These are phyloP conservation scores for Maccullochella peelii DNA, from an alignment of 2,113 vertebrate genomes.

Conservation along the genomic window DNA sequence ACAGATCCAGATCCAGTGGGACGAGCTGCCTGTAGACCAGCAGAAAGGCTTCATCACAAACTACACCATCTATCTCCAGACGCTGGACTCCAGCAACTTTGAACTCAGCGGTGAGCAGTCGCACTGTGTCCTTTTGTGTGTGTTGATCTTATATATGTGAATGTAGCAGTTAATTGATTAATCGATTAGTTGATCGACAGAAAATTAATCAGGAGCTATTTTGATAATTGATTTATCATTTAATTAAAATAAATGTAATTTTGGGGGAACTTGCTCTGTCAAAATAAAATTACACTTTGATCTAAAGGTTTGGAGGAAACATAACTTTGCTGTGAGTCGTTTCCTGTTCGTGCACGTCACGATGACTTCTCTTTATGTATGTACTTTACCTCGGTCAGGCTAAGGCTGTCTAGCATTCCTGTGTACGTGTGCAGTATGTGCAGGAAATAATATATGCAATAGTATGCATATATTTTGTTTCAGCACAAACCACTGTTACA, in stretches of 20 bases:
- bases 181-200: neutral
- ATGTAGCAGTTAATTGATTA: neutral
- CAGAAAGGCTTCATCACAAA: slow-evolving; percentile 80
- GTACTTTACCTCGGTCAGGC: slow-evolving; percentile 23
- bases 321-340: slow-evolving; percentile 7
- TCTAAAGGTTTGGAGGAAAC: slow-evolving; percentile 31
- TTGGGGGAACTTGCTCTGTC: neutral
- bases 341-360: slow-evolving; percentile 59
- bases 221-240: neutral
- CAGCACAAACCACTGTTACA: slow-evolving; percentile 25
- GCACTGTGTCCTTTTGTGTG: neutral
- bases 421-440: neutral
- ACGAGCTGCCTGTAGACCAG: slow-evolving; percentile 64
- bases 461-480: slow-evolving; percentile 28
- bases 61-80: slow-evolving; percentile 76
- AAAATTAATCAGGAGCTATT: neutral
- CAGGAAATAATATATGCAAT: slow-evolving; percentile 30
- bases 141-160: neutral
- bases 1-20: slow-evolving; percentile 73
- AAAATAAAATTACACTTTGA: neutral
- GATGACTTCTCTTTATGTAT: neutral
- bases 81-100: slow-evolving; percentile 27
- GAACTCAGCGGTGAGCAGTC: slow-evolving; percentile 60
- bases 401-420: neutral
- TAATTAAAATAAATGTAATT: too few relatives aligned